phyloP scores from a whole-genome alignment of 2,888 invertebrate species.

The Orchesella flavescens region DNA sequence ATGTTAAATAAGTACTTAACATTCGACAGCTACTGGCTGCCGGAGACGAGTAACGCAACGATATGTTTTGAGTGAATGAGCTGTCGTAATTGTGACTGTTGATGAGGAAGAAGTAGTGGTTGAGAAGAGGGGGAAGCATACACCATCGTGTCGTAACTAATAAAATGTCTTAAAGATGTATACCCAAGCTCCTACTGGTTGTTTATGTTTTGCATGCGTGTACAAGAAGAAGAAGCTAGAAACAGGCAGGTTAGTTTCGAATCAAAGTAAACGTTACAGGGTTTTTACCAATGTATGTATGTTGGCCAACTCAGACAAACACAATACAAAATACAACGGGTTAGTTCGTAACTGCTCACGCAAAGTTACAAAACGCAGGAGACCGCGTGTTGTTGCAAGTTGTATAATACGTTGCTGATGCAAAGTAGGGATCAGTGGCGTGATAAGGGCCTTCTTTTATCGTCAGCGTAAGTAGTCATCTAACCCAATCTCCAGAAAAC shows the following conservation, averaged over 20 bases:
- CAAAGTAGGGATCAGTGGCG: slow-evolving; percentile 39
- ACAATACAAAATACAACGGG: too few species aligned
- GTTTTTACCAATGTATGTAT: too few species aligned
- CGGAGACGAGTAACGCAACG: not conserved
- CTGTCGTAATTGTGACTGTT: slow-evolving; percentile 24
- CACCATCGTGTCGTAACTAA: not conserved
- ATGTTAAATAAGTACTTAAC: slow-evolving; percentile 7
- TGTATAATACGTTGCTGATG: not conserved
- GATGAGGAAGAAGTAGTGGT: not conserved
- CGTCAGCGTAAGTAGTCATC: slow-evolving; percentile 13
- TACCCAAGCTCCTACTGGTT: too few species aligned
- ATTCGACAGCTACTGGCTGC: not conserved
- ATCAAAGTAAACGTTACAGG: too few species aligned
- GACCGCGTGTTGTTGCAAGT: not conserved
- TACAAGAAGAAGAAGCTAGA: too few species aligned
- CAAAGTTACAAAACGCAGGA: slow-evolving; percentile 14
- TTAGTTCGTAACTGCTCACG: not conserved
- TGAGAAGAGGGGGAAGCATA: slow-evolving; percentile 5
- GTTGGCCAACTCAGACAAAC: too few species aligned
- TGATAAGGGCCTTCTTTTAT: slow-evolving; percentile 46
- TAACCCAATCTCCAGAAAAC: slow-evolving; percentile 7
- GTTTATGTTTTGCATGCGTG: too few species aligned
- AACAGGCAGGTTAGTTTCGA: too few species aligned
- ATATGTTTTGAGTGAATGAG: slow-evolving; percentile 7
- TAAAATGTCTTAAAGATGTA: not conserved